Base-by-base conservation (phyloP, 1,140 invertebrate genomes). In the Drosophila pseudoananassae region DNA sequence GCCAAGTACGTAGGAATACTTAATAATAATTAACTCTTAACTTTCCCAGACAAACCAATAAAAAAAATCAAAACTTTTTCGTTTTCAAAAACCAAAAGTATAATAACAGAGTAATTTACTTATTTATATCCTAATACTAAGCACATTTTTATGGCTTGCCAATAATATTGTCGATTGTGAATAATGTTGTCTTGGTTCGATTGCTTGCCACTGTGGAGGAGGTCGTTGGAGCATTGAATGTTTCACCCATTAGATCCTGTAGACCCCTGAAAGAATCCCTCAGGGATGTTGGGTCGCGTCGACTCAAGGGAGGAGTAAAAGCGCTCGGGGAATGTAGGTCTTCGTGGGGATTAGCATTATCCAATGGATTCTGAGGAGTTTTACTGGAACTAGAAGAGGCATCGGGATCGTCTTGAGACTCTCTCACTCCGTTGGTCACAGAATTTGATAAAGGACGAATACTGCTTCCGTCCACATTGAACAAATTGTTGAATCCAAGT, bases 401-500 rank as follows among this genome's bases (percentile, higher is more conserved):
- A 33, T 83, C 80, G 10, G 47, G 45, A 43, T 71, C 76, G 6
- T 81, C 78, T 14, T 10, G 14, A 14, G 68, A 47, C 3, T 60
- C 54, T 15, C 58, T 68, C 8, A 38, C 52, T 50, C 36, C 63
- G 8, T 46, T 10, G n/a, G 51, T 46, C 14, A 29, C 8, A 52
- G 31, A 8, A 49, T 31, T 14, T 20, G 59, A 14, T 6, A 54
- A 2, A 0, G 49, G 3, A 5, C 46, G 40, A 4, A 47, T 14
- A 3, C 43, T 36, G 3, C 59, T 56, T 10, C 60, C 7, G 0
- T 87, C 70, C 14, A 57, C 82, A 29, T 88, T 83, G 46, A 91
- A 91, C 1, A 91, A 63, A 25, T 71, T 90, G 47, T 91, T 91
- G 20, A 91, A 91, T 7, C 90, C 90, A 14, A 90, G 76, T 1